These are phyloP conservation scores for Tenthredo distinguenda DNA, from an alignment of 2,888 invertebrate genomes.

Conservation along the genomic window DNA sequence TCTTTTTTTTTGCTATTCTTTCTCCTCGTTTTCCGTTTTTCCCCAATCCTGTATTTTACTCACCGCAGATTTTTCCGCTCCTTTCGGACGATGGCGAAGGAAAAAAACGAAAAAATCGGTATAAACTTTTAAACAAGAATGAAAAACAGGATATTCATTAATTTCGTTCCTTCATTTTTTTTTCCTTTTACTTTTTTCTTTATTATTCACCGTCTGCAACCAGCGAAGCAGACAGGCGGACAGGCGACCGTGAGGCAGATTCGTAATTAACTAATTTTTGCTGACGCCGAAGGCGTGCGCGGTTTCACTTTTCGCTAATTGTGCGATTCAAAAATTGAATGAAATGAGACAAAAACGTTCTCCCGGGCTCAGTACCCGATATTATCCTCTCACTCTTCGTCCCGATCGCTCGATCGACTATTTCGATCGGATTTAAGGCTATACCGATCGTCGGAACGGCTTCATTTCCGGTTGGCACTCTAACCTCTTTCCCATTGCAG, in stretches of 20 bases:
- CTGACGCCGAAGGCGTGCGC: neutral
- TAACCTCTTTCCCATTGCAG: constrained; percentile 20
- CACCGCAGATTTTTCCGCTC: neutral
- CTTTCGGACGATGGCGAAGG: neutral
- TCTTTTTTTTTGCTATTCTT: too few species aligned
- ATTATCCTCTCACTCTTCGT: neutral
- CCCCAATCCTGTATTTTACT: neutral
- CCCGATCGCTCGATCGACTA: neutral
- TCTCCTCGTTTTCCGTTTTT: neutral
- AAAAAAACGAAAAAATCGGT: neutral
- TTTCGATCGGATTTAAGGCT: neutral
- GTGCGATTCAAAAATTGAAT: neutral
- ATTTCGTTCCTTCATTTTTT: neutral
- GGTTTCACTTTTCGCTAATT: neutral
- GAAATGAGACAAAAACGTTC: neutral
- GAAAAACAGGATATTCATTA: too few species aligned
- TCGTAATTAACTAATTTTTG: constrained; percentile 18
- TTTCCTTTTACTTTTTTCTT: neutral
- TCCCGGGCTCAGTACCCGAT: neutral
- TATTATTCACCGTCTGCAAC: neutral
- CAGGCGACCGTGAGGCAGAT: neutral
- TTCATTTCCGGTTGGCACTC: constrained; percentile 34
- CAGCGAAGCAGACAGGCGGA: neutral
- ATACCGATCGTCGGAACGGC: neutral
- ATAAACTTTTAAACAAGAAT: neutral